Percentiles rank a stretch among this genome's conserved stretches.
Evolutionary conservation across 2,888 invertebrate species (phyloP).

Genomic region (Noctua janthina): DNA sequence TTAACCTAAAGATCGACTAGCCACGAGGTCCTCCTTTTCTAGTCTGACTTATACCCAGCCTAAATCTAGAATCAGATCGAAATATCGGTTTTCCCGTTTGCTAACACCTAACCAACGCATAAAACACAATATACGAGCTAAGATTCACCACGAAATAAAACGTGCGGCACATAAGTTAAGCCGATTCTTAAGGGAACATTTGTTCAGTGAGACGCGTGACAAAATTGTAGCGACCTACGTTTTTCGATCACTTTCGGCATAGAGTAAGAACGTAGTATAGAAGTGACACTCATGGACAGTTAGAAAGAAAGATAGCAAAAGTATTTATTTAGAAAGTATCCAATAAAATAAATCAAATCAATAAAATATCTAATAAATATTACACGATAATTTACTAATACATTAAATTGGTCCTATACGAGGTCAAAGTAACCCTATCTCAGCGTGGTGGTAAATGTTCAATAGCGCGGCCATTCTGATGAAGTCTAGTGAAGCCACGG

Average conservation of each 20-base stretch:
- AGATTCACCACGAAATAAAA: constrained; percentile 84
- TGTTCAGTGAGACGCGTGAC: constrained; percentile 89
- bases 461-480: not conserved
- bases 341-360: too few relatives aligned
- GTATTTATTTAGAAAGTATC: not conserved
- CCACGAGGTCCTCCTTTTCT: too few relatives aligned
- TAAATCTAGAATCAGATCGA: constrained; percentile 22
- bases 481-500: not conserved
- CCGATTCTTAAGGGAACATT: constrained; percentile 87
- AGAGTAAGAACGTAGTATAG: constrained; percentile 11
- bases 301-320: not conserved
- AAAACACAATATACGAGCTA: constrained; percentile 79
- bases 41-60: not conserved
- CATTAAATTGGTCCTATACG: not conserved
- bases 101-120: constrained; percentile 76
- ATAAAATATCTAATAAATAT: not conserved
- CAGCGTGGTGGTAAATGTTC: not conserved
- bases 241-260: constrained; percentile 83
- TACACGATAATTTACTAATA: not conserved
- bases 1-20: too few relatives aligned
- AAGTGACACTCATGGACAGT: not conserved
- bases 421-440: accelerated
- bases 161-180: constrained; percentile 87
- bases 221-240: constrained; percentile 86
- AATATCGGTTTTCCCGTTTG: constrained; percentile 65